A percentile compares a stretch with the other conserved stretches of the same genome.
These are phyloP conservation scores for Theristicus caerulescens DNA, from an alignment of 2,113 vertebrate genomes.

Conservation along the genomic window DNA sequence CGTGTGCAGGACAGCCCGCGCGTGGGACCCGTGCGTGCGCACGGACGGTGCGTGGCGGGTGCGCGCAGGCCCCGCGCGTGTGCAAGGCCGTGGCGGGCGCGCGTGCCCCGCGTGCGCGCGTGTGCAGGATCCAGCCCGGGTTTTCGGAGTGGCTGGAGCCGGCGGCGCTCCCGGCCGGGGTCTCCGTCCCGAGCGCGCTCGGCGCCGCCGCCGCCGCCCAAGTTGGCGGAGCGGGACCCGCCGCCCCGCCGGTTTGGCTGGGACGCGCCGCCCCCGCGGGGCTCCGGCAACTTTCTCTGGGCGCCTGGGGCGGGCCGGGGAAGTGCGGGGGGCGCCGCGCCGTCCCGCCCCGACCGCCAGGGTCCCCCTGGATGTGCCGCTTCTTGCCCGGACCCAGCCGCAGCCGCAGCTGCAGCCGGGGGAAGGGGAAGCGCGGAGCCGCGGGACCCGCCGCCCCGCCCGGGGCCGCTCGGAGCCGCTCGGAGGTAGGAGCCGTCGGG, in stretches of 20 bases:
- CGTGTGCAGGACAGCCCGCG: not conserved
- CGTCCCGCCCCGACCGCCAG: not conserved
- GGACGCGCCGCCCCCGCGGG: not conserved
- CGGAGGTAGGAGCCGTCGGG: conserved; percentile 32
- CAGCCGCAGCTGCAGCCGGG: not conserved
- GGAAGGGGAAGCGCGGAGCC: not conserved
- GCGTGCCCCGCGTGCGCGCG: not conserved
- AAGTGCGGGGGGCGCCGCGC: not conserved
- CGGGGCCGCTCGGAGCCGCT: not conserved
- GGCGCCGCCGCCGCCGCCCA: conserved; percentile 17
- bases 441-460: not conserved
- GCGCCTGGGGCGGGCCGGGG: not conserved
- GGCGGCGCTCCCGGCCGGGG: conserved; percentile 5
- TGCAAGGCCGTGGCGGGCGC: not conserved
- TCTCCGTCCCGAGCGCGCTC: conserved; percentile 19
- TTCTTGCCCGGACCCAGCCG: not conserved
- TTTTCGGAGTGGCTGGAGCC: conserved; percentile 11
- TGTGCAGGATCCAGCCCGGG: conserved; percentile 26
- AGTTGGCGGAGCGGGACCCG: conserved; percentile 19
- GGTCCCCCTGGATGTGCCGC: conserved; percentile 15
- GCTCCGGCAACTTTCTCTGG: not conserved
- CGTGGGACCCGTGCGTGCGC: not conserved
- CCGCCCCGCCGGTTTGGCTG: not conserved
- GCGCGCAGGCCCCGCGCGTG: not conserved
- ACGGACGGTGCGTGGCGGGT: not conserved